Percentiles rank a stretch among this genome's conserved stretches.
These are phyloP conservation scores for Craterocephalus amniculus DNA, from an alignment of 2,797 vertebrate genomes.

Conservation along the genomic window DNA sequence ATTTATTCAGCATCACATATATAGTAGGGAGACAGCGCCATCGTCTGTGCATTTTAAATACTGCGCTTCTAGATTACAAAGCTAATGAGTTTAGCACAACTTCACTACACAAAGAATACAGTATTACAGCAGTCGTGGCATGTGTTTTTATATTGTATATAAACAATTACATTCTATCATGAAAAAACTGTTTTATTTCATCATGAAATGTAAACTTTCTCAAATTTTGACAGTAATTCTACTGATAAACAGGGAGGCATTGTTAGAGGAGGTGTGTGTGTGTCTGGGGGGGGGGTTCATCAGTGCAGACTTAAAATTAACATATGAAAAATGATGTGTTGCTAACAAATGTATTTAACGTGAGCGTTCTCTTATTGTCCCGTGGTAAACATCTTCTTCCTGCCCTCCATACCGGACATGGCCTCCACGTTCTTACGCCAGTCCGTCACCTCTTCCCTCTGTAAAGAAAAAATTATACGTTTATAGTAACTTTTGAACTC, in stretches of 20 bases:
- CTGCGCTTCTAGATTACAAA: constrained; percentile 33
- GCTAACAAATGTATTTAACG: not conserved
- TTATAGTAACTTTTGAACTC: not conserved
- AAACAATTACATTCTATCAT: constrained; percentile 23
- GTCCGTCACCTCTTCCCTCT: constrained; percentile 83
- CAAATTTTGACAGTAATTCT: constrained; percentile 14
- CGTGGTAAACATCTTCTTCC: constrained; percentile 81
- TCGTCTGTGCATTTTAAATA: constrained; percentile 49
- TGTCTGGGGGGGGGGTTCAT: not conserved
- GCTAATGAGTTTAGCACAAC: not conserved
- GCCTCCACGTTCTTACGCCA: constrained; percentile 85
- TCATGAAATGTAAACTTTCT: constrained; percentile 16
- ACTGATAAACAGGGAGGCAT: constrained; percentile 3
- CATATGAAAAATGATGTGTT: not conserved
- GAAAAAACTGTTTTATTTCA: constrained; percentile 32
- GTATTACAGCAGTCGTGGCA: constrained; percentile 12
- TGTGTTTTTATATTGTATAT: not conserved
- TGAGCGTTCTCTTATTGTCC: constrained; percentile 52
- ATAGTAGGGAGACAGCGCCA: constrained; percentile 37
- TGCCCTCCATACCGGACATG: constrained; percentile 84
- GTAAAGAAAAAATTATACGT: not conserved
- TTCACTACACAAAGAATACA: constrained; percentile 2
- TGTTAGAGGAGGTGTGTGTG: not conserved
- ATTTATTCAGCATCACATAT: constrained; percentile 56
- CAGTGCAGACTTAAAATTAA: not conserved